Conservation (phyloP, 2,797 vertebrate genomes). For the Sparidentex hasta region DNA sequence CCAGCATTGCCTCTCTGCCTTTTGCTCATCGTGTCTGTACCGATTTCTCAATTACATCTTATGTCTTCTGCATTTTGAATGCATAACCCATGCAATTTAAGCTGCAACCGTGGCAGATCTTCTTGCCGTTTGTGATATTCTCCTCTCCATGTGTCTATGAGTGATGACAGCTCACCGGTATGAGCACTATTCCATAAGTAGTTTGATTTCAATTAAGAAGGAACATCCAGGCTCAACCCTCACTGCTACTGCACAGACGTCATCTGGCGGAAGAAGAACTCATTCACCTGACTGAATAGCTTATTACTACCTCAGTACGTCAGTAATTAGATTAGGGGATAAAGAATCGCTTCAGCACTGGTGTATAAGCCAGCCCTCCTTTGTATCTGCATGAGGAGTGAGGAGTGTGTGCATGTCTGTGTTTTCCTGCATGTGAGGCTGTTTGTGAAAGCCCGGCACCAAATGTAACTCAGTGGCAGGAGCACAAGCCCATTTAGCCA, state of each 20-base stretch:
- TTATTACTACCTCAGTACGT: conserved; percentile 62
- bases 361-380: conserved; percentile 50
- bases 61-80: conserved; percentile 6
- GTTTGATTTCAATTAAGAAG: conserved; percentile 53
- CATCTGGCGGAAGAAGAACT: conserved; percentile 40
- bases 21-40: background rate
- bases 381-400: conserved; percentile 18
- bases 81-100: background rate
- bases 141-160: conserved; percentile 7
- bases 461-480: conserved; percentile 47
- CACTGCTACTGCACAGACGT: conserved; percentile 45
- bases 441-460: conserved; percentile 23
- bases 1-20: background rate
- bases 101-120: background rate
- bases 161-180: conserved; percentile 27
- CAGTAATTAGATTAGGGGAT: conserved; percentile 83
- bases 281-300: conserved; percentile 63
- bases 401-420: background rate
- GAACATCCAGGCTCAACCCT: conserved; percentile 59
- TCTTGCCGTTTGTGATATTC: conserved; percentile 8
- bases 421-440: conserved; percentile 16
- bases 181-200: conserved; percentile 17
- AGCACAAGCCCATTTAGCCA: conserved; percentile 39
- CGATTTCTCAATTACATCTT: too few species aligned
- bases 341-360: conserved; percentile 62